Base-by-base conservation (phyloP, 1,140 invertebrate species). In the Trichomalopsis sarcophagae region DNA sequence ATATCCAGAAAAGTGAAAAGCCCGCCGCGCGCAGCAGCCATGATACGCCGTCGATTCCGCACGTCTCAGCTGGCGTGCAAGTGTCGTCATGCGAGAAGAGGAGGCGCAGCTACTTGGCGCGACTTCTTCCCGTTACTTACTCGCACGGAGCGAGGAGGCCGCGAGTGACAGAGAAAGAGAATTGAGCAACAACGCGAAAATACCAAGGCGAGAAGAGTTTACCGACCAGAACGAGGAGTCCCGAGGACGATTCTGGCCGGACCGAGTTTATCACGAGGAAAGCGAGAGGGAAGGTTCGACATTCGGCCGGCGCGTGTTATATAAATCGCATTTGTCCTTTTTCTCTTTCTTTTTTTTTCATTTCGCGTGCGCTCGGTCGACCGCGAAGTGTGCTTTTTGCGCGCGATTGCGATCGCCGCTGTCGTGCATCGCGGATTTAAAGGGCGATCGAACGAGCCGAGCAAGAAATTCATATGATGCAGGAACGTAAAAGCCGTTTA, bases 1-100 rank as follows among this genome's bases (percentile, higher is more conserved):
- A 47, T 76, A 50, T 50, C 11, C 10, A 78, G 75, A 78, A 84
- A 84, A 78, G 74, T 83, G 74, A 83, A 83, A 83, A 83, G 30
- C 17, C 23, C 50, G 81, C 13, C 13, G 33, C 33, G 14, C 11
- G 71, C 40, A 44, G 40, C 5, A 44, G 50, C 36, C 74, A 33
- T 71, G 40, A 82, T 44, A 76, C 44, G 55, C 77, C 13, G 77
- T 62, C 27, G 27, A 44, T 84, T 50, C 30, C 36, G 66, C 75
- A 69, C 73, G 62, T 83, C 73, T 68, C 33, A 27, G 27, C 50
- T 17, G 4, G 13, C 14, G 47, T 6, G 33, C 47, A 44, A 68
- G 36, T 76, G 33, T 83, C 73, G 55, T 76, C 73, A 83, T 68
- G 74, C 73, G 81, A 33, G 30, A 66, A 21, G 11, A 23, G 1